Evolutionary conservation across 2,888 invertebrate species (phyloP).

Genomic region (Drosophila hamatofila): DNA sequence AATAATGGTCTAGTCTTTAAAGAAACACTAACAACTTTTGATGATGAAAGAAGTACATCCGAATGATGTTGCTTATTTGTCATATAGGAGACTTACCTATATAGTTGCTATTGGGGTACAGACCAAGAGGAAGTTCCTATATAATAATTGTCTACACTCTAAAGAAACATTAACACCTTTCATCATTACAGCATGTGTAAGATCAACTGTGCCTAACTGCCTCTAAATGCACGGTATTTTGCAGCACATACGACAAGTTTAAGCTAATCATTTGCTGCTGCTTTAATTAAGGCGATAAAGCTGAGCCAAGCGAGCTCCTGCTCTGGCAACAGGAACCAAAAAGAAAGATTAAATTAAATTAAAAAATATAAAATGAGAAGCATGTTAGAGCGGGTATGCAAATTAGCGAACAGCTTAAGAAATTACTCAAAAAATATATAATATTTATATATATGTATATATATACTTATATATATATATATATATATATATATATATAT

Average conservation of each 20-base stretch:
- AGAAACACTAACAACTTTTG: too few species aligned
- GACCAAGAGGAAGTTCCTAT: too few species aligned
- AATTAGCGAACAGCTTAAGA: conserved; percentile 22
- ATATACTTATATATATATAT: not conserved
- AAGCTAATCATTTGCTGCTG: not conserved
- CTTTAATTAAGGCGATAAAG: conserved; percentile 13
- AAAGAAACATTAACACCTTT: too few species aligned
- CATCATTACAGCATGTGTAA: not conserved
- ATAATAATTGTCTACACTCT: too few species aligned
- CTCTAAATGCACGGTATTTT: not conserved
- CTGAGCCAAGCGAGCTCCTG: not conserved
- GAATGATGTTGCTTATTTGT: too few species aligned
- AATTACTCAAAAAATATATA: conserved; percentile 1
- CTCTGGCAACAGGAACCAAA: conserved; percentile 9
- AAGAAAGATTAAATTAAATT: conserved; percentile 7
- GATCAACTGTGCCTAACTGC: not conserved
- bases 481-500: not conserved
- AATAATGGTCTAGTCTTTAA: too few species aligned
- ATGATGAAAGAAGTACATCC: not conserved
- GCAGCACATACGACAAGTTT: not conserved
- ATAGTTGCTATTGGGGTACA: too few species aligned
- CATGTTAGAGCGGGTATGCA: conserved; percentile 2
- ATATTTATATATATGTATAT: not conserved
- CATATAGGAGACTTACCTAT: too few species aligned
- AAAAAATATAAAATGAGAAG: conserved; percentile 1